phyloP scores from a whole-genome alignment of 1,140 invertebrate species.

The Psix sp. region DNA sequence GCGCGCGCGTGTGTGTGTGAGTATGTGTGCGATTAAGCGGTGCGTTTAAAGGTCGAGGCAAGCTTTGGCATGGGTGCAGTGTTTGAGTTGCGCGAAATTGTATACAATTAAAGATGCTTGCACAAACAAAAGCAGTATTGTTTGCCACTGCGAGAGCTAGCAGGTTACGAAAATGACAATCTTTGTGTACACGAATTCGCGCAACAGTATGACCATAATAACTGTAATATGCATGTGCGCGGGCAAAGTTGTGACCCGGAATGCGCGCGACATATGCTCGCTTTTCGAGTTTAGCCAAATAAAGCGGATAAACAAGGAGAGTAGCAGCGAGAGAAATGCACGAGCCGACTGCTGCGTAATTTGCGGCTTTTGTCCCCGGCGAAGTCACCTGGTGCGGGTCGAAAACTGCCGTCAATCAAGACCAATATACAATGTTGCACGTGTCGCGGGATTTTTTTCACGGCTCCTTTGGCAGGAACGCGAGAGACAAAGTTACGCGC shows the following conservation, averaged over 20 bases:
- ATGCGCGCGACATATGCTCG: conserved; percentile 43
- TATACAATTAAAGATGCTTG: conserved; percentile 56
- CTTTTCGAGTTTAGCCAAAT: conserved; percentile 37
- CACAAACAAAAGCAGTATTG: conserved; percentile 51
- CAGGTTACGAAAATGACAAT: conserved; percentile 37
- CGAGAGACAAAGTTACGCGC: too few species aligned
- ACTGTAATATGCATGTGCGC: conserved; percentile 35
- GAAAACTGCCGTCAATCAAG: conserved; percentile 47
- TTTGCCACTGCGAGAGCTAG: conserved; percentile 19
- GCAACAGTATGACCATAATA: conserved; percentile 49
- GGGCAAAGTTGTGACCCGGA: conserved; percentile 14
- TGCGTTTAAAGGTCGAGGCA: too few species aligned
- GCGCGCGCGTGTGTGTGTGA: too few species aligned
- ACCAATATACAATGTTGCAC: conserved; percentile 43
- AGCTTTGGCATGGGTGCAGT: conserved; percentile 20
- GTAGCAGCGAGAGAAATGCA: conserved; percentile 1
- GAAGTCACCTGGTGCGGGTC: conserved; percentile 37
- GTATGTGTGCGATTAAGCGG: too few species aligned
- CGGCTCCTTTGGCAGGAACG: neutral
- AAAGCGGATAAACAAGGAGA: neutral
- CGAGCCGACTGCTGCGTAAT: conserved; percentile 37
- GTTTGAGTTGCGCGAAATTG: conserved; percentile 45
- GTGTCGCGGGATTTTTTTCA: conserved; percentile 48
- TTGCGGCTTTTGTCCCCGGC: conserved; percentile 33
- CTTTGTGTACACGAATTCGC: conserved; percentile 33